Base-by-base conservation (phyloP, 1,140 invertebrate species). In the Dolichoris vasculosae region DNA sequence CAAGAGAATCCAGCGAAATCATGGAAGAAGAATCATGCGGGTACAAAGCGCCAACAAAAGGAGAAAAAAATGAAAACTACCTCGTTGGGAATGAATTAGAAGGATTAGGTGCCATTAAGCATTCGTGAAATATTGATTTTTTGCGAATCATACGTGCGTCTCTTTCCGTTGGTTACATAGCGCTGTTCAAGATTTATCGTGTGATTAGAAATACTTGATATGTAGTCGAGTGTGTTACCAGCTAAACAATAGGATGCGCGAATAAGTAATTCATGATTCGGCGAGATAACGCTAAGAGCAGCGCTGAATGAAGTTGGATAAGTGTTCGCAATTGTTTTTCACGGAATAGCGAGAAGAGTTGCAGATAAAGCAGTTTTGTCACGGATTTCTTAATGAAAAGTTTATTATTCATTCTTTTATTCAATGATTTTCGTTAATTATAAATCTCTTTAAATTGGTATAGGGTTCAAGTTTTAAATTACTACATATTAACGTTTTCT, bases 61-160 rank as follows among this genome's bases (percentile, higher is more conserved):
- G 30, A 79, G 3, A 46, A 46, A 77, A 23, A 51, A 3, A 15
- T 15, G 46, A 32, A 23, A 46, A 7, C 20, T 46, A 26, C 0
- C 35, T 40, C 64, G 35, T 73, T 30, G n/a, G 67, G 64, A 71
- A 84, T 80, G 77, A 84, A 84, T 79, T 73, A 80, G 35, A 48
- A n/a, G 77, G 48, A 80, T 84, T 79, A 84, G 77, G 15, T 38
- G 77, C 63, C 67, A 73, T 80, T 71, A 63, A 43, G 48, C 30
- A 79, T 84, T n/a, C 63, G 13, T 40, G 59, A 17, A 23, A 30
- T 80, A 84, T 84, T 84, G 77, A 84, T 84, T 80, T 73, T 73
- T 84, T 32, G 43, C 48, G 26, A 48, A 35, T 30, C 55, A n/a
- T 48, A 71, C 43, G 17, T 20, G 13, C 55, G 26, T 43, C 32